Evolutionary conservation across 92 coral and sea anemone species (phyloP), one percentile per base, ranked within the genome.

Genomic region (Porites evermanni): DNA sequence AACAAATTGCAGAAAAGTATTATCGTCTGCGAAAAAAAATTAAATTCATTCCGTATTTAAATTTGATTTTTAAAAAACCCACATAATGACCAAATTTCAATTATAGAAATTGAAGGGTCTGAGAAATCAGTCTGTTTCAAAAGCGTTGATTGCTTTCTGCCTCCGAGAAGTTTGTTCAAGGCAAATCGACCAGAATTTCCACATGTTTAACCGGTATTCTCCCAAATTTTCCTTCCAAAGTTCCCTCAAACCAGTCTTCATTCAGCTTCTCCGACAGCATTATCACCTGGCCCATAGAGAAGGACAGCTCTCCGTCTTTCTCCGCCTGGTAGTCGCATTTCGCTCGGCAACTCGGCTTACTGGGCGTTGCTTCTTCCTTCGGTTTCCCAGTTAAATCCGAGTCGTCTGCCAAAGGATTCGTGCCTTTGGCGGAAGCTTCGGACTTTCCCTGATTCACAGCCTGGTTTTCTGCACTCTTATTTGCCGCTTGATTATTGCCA

Each of bases 331-430:
- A 94, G 64, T 94, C 93, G 70, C 70, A 59, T 68, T 82, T 94
- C 53, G 98, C 95, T 8, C 89, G 92, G 72, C 98, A 94, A 84
- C 95, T 79, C 23, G 98, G 98, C 47, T 94, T 94, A 32, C 74
- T 70, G 7, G 58, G 66, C 67, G 85, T 65, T 16, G 58, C 23
- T 12, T 80, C 85, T 50, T 74, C 86, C 64, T 50, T 56, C 9
- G 90, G 71, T 21, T 89, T 83, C 54, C 54, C 67, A 12, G 70
- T 68, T 70, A 88, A 81, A 78, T 60, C 92, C 90, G 90, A 86
- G 71, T 85, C 90, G 56, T 80, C 92, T 66, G 98, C 98, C 87
- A 94, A 91, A 66, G 98, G 98, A 88, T 92, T 94, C 79, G 81
- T 92, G 86, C 94, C 91, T 90, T 94, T 94, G 95, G 90, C 95